phyloP scores from a whole-genome alignment of 30 jellyfish, hydroid and myxozoan genomes.

The Hydra vulgaris region DNA sequence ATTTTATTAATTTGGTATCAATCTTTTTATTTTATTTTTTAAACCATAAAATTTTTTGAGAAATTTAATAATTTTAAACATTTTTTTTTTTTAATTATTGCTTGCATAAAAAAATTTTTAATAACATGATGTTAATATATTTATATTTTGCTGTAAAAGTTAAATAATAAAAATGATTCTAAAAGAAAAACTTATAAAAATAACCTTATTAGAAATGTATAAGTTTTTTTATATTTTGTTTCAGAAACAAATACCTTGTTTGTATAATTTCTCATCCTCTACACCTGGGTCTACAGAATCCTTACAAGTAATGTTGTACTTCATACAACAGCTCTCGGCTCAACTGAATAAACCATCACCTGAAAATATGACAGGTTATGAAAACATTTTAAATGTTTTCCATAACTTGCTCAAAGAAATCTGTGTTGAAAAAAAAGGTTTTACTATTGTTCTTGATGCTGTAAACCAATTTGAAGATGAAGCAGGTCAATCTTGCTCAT shows the following conservation, averaged over 20 bases:
- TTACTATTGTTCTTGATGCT: slow-evolving; percentile 54
- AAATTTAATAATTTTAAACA: too few species aligned
- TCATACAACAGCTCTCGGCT: slow-evolving; percentile 24
- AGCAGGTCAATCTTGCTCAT: slow-evolving; percentile 19
- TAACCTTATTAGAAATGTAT: too few species aligned
- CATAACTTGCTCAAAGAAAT: slow-evolving; percentile 14
- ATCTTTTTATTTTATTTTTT: too few species aligned
- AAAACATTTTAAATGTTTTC: slow-evolving; percentile 11
- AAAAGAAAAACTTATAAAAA: too few species aligned
- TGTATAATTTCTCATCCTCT: slow-evolving; percentile 74
- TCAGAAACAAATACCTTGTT: slow-evolving; percentile 20
- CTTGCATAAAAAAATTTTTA: too few species aligned
- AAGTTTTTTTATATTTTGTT: slow-evolving; percentile 17
- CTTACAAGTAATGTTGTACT: slow-evolving; percentile 15
- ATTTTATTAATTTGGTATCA: too few species aligned
- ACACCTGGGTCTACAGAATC: slow-evolving; percentile 65
- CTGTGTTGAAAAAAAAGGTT: slow-evolving; percentile 1
- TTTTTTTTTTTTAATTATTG: too few species aligned
- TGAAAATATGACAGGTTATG: slow-evolving; percentile 14
- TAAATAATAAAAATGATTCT: too few species aligned
- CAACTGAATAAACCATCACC: slow-evolving; percentile 1
- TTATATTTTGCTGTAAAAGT: too few species aligned
- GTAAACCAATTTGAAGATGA: slow-evolving; percentile 53
- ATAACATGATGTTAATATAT: too few species aligned
- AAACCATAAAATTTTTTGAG: too few species aligned